Conservation (phyloP, 2,888 invertebrate species). For the Tipula vernalis region DNA sequence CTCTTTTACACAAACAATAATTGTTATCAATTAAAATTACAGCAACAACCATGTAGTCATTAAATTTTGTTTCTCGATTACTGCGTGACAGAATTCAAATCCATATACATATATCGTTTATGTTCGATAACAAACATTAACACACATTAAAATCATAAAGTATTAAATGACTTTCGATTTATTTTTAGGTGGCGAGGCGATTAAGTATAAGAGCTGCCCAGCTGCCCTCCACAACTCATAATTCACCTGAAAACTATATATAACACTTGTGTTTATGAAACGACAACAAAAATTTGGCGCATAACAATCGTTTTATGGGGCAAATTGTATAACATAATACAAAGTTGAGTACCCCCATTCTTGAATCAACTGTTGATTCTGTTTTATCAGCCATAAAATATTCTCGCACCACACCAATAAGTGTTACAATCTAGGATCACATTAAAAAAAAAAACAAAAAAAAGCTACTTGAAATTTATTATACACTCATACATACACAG, state of each 20-base stretch:
- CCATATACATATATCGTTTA: neutral
- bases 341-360: neutral
- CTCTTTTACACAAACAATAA: neutral
- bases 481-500: neutral
- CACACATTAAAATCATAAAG: neutral
- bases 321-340: neutral
- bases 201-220: neutral
- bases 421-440: neutral
- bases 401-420: neutral
- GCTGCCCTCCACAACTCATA: neutral
- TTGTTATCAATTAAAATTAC: neutral
- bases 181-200: neutral
- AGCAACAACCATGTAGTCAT: neutral
- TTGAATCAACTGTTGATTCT: neutral
- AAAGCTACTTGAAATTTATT: neutral
- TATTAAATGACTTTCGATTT: neutral
- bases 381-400: neutral
- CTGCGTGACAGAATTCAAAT: neutral
- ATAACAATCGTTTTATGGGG: neutral
- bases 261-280: neutral
- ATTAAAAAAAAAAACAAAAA: neutral
- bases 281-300: neutral
- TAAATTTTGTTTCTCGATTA: neutral
- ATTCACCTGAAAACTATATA: neutral
- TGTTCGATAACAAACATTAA: neutral